phyloP scores from a whole-genome alignment of 1,140 invertebrate species.

The Saccostrea cuccullata region DNA sequence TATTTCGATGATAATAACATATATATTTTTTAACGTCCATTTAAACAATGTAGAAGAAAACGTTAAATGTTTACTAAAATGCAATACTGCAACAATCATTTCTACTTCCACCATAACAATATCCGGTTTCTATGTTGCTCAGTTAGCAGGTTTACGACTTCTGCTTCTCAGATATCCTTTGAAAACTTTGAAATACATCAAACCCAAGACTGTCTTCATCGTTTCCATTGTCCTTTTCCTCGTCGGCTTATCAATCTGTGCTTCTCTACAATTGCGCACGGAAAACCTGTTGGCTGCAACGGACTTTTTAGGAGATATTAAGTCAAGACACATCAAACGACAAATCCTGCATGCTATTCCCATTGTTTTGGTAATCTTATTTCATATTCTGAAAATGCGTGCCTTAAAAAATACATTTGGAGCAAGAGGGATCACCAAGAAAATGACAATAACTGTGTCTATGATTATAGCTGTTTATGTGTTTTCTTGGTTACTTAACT shows the following conservation, averaged over 20 bases:
- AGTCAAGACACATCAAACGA: neutral
- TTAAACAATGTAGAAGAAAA: neutral
- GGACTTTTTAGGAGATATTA: neutral
- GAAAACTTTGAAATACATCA: neutral
- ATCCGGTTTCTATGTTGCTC: constrained; percentile 5
- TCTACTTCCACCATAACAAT: neutral
- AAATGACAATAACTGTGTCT: neutral
- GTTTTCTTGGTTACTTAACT: neutral
- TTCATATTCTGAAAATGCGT: neutral
- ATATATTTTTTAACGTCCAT: neutral
- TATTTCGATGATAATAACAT: neutral
- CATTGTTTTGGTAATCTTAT: neutral
- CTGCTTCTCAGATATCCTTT: neutral
- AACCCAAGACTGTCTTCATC: neutral
- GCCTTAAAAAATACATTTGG: neutral
- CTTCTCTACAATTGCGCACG: neutral
- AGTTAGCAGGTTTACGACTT: neutral
- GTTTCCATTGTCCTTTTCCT: neutral
- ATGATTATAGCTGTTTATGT: neutral
- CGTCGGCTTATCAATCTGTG: neutral
- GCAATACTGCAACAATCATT: neutral
- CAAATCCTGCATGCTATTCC: neutral
- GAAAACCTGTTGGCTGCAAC: neutral
- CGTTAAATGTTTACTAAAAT: neutral
- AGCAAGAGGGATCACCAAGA: neutral